phyloP scores from a whole-genome alignment of 2,888 invertebrate genomes.

The Epistrophe eligans region DNA sequence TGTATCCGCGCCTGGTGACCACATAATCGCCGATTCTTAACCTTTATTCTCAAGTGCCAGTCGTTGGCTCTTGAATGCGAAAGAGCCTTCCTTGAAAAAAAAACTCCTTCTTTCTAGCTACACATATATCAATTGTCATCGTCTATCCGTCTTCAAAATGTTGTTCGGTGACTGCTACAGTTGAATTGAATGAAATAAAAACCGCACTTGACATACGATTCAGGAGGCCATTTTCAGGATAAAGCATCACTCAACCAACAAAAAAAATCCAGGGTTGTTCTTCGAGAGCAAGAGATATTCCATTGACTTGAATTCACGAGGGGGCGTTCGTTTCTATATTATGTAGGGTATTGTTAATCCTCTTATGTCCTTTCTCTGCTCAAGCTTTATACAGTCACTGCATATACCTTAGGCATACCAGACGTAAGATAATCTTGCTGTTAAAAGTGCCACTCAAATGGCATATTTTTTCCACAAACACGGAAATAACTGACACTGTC shows the following conservation, averaged over 20 bases:
- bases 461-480: constrained; percentile 64
- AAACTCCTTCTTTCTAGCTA: constrained; percentile 17
- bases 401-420: constrained; percentile 27
- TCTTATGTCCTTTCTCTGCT: constrained; percentile 63
- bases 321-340: constrained; percentile 31
- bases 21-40: constrained; percentile 17
- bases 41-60: constrained; percentile 39
- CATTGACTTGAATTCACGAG: constrained; percentile 47
- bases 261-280: not conserved
- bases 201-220: constrained; percentile 70
- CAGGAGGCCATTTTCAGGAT: constrained; percentile 70
- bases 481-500: constrained; percentile 74
- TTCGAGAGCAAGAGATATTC: constrained; percentile 28
- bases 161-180: constrained; percentile 40
- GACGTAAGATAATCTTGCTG: constrained; percentile 66
- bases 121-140: constrained; percentile 59
- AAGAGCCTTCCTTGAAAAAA: constrained; percentile 29
- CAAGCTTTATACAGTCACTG: constrained; percentile 9
- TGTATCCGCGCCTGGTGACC: too few species aligned
- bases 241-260: constrained; percentile 40
- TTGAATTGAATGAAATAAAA: constrained; percentile 73
- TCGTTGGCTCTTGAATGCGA: constrained; percentile 42
- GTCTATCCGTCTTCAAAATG: constrained; percentile 57
- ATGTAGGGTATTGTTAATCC: constrained; percentile 54
- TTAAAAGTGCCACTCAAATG: constrained; percentile 71